Base-by-base conservation (phyloP, 2,797 vertebrate genomes). In the Xenopus petersii region DNA sequence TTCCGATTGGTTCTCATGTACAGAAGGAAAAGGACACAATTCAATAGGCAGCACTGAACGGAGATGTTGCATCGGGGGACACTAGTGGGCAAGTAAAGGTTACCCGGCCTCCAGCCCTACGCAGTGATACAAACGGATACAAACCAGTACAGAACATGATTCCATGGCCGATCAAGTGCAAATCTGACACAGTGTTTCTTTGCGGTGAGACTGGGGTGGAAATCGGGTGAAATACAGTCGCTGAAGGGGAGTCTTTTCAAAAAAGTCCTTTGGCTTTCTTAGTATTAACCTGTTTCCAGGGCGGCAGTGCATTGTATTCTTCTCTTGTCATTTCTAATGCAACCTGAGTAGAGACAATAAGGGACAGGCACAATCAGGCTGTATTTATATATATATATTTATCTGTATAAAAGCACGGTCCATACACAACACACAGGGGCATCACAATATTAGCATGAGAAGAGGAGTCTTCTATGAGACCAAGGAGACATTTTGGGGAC, bases 221-320 rank as follows among this genome's bases (percentile, higher is more conserved):
- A 80, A 75, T 56, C 24, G 71, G 71, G 33, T 56, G 49, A 15
- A 76, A 79, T 72, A 77, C 70, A 75, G 70, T 30, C 69, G 54
- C 54, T 46, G 26, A 75, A 70, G 10, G 75, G 83, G 15, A 42
- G 36, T 42, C 36, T 90, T 48, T 74, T 89, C 79, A 93, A 86
- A 98, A 98, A 80, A 98, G 93, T 81, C 95, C 96, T 87, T 94
- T 96, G 6, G 91, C 91, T 81, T 98, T 98, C 89, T 98, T 98
- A 81, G 97, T 70, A 63, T 96, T 97, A 80, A 94, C 94, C 83
- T 98, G 96, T 87, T 98, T 98, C 96, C 96, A 98, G 63, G 90
- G 85, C 0, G 96, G 96, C 84, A 98, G 84, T 0, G 81, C 68
- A 0, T 83, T 89, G 67, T 94, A 98, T 69, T 97, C 94, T 1